phyloP scores from a whole-genome alignment of 2,113 vertebrate species.

The Reinhardtius hippoglossoides region DNA sequence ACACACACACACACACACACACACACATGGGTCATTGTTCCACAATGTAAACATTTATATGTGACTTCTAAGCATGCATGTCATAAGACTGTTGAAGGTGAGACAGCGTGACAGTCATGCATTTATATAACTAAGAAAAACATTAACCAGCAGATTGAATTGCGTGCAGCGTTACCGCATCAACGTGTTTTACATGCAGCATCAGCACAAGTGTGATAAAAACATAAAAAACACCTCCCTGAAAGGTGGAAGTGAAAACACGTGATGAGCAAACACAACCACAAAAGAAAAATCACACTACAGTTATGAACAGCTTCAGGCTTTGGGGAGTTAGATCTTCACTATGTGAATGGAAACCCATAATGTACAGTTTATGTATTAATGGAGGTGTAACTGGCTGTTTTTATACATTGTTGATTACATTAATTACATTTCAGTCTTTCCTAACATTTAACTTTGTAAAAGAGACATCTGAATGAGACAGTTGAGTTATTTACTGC shows the following conservation, averaged over 20 bases:
- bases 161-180: neutral
- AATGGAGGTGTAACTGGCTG: neutral
- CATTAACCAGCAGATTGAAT: neutral
- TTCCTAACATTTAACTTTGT: neutral
- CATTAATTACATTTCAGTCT: neutral
- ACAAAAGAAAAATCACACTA: neutral
- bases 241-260: neutral
- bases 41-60: neutral
- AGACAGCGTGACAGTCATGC: constrained; percentile 28
- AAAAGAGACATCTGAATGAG: neutral
- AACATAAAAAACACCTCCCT: neutral
- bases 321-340: neutral
- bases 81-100: neutral
- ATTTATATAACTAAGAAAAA: constrained; percentile 9
- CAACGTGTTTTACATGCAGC: neutral
- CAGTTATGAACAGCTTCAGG: neutral
- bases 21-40: neutral
- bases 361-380: neutral
- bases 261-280: too few species aligned
- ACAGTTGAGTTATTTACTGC: neutral
- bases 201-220: constrained; percentile 7
- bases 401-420: too few species aligned
- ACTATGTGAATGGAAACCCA: neutral
- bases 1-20: neutral
- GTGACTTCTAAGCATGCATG: neutral